phyloP scores from a whole-genome alignment of 2,113 vertebrate genomes.

The Cryptomyrus ogoouensis region DNA sequence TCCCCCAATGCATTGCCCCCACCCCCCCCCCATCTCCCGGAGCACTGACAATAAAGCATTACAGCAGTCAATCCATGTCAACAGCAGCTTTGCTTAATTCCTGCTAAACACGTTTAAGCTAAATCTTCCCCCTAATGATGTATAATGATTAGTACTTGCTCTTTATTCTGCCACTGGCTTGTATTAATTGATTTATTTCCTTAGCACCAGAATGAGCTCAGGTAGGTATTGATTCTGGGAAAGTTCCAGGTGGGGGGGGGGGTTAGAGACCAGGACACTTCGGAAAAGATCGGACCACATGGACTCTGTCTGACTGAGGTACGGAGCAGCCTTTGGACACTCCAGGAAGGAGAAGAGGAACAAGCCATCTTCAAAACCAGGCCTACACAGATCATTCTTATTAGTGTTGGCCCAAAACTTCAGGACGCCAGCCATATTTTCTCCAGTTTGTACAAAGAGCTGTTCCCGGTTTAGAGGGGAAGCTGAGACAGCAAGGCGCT shows the following conservation, averaged over 20 bases:
- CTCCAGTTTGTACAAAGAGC: neutral
- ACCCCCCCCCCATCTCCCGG: constrained; percentile 57
- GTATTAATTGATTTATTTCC: constrained; percentile 50
- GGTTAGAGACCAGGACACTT: constrained; percentile 24
- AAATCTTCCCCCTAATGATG: constrained; percentile 77
- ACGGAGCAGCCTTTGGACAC: neutral
- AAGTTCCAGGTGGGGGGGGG: constrained; percentile 20
- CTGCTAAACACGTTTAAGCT: constrained; percentile 73
- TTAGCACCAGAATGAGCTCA: constrained; percentile 33
- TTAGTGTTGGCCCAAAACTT: neutral
- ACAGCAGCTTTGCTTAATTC: constrained; percentile 77
- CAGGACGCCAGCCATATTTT: neutral
- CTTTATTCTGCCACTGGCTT: constrained; percentile 59
- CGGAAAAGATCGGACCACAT: neutral
- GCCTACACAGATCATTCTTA: neutral
- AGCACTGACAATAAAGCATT: constrained; percentile 74
- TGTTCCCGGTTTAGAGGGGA: neutral
- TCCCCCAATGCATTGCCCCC: constrained; percentile 50
- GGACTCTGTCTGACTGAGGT: neutral
- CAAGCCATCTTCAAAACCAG: neutral
- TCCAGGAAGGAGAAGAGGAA: neutral
- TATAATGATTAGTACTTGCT: constrained; percentile 66
- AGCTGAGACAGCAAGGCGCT: neutral
- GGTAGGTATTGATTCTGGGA: constrained; percentile 32
- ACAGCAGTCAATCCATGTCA: constrained; percentile 77